A percentile compares a stretch with the other conserved stretches of the same genome.
Evolutionary conservation across 2,888 invertebrate genomes (phyloP).

Genomic region (Ornithoptera priamus): DNA sequence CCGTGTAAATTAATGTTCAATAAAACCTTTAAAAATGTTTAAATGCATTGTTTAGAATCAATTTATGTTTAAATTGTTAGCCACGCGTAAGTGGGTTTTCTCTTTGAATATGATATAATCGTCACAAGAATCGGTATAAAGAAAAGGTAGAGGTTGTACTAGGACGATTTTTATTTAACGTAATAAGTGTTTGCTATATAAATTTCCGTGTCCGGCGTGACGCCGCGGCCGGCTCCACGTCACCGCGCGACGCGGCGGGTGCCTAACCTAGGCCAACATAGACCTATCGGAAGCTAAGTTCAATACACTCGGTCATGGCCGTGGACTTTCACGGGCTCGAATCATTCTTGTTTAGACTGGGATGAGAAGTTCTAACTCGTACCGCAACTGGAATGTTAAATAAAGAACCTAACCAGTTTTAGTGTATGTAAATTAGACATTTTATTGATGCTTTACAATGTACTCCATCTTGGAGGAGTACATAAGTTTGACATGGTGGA

Average conservation of each 20-base stretch:
- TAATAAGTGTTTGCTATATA: background rate
- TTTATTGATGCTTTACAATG: too few relatives aligned
- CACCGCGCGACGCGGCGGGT: constrained; percentile 26
- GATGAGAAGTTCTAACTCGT: constrained; percentile 61
- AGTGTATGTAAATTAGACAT: background rate
- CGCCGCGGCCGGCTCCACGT: constrained; percentile 14
- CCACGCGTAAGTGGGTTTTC: too few relatives aligned
- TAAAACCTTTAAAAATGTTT: too few relatives aligned
- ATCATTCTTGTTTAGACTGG: constrained; percentile 58
- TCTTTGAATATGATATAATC: background rate
- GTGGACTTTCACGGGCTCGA: constrained; percentile 67
- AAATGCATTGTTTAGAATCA: too few relatives aligned
- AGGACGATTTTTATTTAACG: background rate
- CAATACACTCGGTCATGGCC: constrained; percentile 75
- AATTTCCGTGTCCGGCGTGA: background rate
- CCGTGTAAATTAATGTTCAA: too few relatives aligned
- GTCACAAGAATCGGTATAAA: background rate
- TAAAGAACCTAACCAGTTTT: constrained; percentile 5
- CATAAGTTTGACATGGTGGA: too few relatives aligned
- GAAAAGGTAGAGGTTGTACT: background rate
- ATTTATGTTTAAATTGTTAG: too few relatives aligned
- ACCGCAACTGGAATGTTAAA: constrained; percentile 27
- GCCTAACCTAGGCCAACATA: constrained; percentile 75
- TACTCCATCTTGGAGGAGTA: too few relatives aligned
- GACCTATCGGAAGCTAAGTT: constrained; percentile 63